Evolutionary conservation across 2,888 invertebrate genomes (phyloP).

Genomic region (Dendrolimus pini): DNA sequence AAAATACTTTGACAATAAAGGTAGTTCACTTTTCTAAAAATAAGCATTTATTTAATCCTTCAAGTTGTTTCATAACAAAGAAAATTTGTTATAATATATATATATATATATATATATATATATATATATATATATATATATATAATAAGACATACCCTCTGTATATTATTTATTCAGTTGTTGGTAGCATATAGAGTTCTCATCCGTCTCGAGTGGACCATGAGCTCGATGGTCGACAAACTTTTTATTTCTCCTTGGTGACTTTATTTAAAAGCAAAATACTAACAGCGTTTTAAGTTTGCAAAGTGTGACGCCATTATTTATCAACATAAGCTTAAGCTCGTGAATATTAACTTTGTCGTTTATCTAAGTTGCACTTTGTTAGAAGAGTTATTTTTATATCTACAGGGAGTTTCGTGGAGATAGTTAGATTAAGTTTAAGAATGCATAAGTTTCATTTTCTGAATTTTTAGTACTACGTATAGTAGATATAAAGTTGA

Average conservation of each 20-base stretch:
- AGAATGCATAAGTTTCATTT: neutral
- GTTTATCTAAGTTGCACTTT: neutral
- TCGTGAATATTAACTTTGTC: conserved; percentile 1
- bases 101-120: too few species aligned
- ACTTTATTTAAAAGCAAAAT: conserved; percentile 37
- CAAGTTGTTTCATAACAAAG: too few species aligned
- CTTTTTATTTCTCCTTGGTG: conserved; percentile 38
- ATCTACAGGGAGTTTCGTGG: neutral
- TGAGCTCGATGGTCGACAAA: conserved; percentile 31
- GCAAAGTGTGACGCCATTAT: conserved; percentile 24
- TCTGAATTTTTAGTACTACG: too few species aligned
- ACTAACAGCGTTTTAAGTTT: conserved; percentile 37
- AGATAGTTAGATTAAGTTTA: neutral
- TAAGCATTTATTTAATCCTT: too few species aligned
- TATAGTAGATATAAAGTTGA: too few species aligned
- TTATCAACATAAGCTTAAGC: conserved; percentile 20
- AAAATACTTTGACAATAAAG: too few species aligned
- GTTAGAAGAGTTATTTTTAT: neutral
- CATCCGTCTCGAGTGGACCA: conserved; percentile 37
- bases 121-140: too few species aligned
- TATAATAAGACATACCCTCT: neutral
- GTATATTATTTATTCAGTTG: conserved; percentile 1
- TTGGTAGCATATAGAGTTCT: conserved; percentile 7
- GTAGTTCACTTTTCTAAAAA: too few species aligned
- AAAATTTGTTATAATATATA: too few species aligned